Conservation (phyloP, 2,113 vertebrate species). For the Orcinus orca region DNA sequence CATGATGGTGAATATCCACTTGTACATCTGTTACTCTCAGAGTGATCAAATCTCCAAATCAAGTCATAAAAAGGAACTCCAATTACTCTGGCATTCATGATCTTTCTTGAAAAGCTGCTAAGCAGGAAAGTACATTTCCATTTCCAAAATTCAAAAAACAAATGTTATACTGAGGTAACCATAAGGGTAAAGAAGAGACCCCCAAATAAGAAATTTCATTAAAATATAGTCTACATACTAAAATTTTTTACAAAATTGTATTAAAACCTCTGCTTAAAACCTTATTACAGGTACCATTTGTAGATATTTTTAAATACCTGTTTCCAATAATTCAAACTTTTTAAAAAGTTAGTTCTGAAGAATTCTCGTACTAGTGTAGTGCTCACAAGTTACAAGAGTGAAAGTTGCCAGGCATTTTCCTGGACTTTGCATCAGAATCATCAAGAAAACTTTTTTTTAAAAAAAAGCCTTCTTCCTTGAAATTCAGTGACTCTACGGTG, state of each 20-base stretch:
- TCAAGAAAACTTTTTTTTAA: background rate
- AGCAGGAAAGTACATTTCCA: background rate
- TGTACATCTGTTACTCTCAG: background rate
- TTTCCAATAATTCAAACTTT: background rate
- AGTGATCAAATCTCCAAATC: background rate
- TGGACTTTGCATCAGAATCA: background rate
- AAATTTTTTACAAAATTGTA: background rate
- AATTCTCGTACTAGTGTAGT: background rate
- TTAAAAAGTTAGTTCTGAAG: background rate
- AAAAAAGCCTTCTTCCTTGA: background rate
- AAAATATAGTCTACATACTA: background rate
- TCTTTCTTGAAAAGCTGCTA: background rate
- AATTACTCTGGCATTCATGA: background rate
- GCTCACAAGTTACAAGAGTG: background rate
- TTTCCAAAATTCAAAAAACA: conserved; percentile 26
- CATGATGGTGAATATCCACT: background rate
- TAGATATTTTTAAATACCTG: background rate
- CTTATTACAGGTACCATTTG: background rate
- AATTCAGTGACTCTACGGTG: background rate
- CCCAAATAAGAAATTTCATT: background rate
- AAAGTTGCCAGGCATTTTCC: conserved; percentile 1
- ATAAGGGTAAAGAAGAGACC: background rate
- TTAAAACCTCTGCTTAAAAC: conserved; percentile 2
- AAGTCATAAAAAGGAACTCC: background rate
- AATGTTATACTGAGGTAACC: background rate